phyloP scores from a whole-genome alignment of 2,797 vertebrate genomes.

The Sebastes glaucus region DNA sequence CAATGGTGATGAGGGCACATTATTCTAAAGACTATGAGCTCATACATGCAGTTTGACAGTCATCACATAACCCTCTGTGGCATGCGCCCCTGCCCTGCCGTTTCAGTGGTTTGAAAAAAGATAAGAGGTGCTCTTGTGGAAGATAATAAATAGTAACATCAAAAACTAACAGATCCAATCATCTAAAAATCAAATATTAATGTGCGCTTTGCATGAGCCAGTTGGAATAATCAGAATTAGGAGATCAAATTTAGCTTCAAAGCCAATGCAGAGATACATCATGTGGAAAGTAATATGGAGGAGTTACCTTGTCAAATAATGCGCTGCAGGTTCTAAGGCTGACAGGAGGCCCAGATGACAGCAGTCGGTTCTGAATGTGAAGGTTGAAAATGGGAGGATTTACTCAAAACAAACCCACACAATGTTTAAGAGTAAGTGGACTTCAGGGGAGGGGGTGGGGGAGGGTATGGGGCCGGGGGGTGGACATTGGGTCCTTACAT shows the following conservation, averaged over 20 bases:
- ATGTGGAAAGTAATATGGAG: slow-evolving; percentile 77
- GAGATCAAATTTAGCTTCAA: slow-evolving; percentile 56
- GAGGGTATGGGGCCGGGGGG: slow-evolving; percentile 16
- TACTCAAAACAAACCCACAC: slow-evolving; percentile 81
- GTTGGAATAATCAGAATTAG: slow-evolving; percentile 37
- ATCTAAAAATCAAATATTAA: slow-evolving; percentile 44
- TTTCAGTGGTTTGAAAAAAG: slow-evolving; percentile 37
- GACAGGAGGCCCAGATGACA: slow-evolving; percentile 87
- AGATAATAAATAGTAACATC: slow-evolving; percentile 24
- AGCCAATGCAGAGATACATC: slow-evolving; percentile 74
- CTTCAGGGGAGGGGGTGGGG: slow-evolving; percentile 8
- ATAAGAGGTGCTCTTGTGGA: slow-evolving; percentile 39
- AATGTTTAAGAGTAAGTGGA: slow-evolving; percentile 69
- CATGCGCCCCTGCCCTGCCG: slow-evolving; percentile 65
- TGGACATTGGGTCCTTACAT: slow-evolving; percentile 29
- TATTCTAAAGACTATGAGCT: slow-evolving; percentile 59
- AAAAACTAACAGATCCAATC: slow-evolving; percentile 38
- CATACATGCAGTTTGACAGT: slow-evolving; percentile 72
- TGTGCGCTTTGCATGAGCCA: slow-evolving; percentile 30
- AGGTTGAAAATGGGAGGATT: slow-evolving; percentile 83
- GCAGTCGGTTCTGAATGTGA: slow-evolving; percentile 88
- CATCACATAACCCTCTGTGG: slow-evolving; percentile 71
- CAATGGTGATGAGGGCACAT: slow-evolving; percentile 64
- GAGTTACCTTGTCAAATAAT: slow-evolving; percentile 88
- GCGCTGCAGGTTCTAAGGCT: slow-evolving; percentile 90